A percentile compares a stretch with the other conserved stretches of the same genome.
Conservation (phyloP, 2,888 invertebrate species). For the Cyclophora albipunctata region DNA sequence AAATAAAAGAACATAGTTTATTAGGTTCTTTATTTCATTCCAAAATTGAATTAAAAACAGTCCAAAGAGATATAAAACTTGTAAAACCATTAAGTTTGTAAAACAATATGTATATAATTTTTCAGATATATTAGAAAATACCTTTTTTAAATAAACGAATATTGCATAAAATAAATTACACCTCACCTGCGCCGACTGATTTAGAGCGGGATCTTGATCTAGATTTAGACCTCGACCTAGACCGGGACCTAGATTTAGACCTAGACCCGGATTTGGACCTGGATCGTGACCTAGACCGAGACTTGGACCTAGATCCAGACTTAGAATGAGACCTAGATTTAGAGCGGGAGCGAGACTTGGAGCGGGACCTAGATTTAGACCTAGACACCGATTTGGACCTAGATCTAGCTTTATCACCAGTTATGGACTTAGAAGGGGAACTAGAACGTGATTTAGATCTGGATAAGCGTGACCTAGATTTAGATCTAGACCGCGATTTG, state of each 20-base stretch:
- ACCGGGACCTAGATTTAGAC: conserved; percentile 16
- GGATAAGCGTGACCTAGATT: conserved; percentile 15
- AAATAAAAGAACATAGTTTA: too few species aligned
- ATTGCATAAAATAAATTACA: too few species aligned
- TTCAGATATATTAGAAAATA: too few species aligned
- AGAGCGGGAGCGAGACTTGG: conserved; percentile 24
- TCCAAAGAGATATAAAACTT: too few species aligned
- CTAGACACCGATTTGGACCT: conserved; percentile 24
- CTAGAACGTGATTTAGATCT: conserved; percentile 17
- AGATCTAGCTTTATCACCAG: neutral
- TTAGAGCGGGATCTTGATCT: neutral
- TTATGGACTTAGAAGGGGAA: neutral
- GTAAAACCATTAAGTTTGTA: too few species aligned
- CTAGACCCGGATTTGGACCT: conserved; percentile 13
- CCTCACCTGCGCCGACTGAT: conserved; percentile 23
- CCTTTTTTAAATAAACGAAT: too few species aligned
- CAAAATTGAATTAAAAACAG: too few species aligned
- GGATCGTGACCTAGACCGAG: conserved; percentile 18
- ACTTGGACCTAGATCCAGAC: conserved; percentile 18
- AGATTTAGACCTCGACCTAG: conserved; percentile 12
- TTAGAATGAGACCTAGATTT: conserved; percentile 7
- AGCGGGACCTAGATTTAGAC: conserved; percentile 19
- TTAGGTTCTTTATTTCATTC: too few species aligned
- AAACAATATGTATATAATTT: too few species aligned
- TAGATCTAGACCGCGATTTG: conserved; percentile 10